phyloP scores from a whole-genome alignment of 1,140 invertebrate species.

The Sinella curviseta region DNA sequence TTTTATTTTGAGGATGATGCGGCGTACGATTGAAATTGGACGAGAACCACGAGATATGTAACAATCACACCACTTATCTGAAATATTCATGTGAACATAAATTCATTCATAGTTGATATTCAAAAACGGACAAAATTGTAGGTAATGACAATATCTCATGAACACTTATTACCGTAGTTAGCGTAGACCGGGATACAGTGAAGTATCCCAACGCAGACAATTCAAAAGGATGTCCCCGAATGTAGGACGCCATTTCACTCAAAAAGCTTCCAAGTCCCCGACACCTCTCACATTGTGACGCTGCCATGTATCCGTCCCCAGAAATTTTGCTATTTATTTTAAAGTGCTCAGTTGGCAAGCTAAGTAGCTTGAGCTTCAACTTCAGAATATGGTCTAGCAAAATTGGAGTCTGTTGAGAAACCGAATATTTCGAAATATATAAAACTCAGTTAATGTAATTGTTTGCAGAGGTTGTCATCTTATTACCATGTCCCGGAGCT shows the following conservation, averaged over 20 bases:
- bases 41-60: not conserved
- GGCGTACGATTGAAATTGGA: constrained; percentile 1
- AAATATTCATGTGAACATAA: not conserved
- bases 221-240: constrained; percentile 1
- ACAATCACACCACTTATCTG: not conserved
- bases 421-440: no score
- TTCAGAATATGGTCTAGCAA: not conserved
- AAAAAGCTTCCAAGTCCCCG: not conserved
- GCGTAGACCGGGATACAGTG: not conserved
- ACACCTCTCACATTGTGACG: not conserved
- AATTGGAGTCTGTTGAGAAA: not conserved
- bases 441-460: not conserved
- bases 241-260: not conserved
- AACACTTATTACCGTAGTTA: not conserved
- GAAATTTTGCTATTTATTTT: no score
- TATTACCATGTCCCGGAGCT: not conserved
- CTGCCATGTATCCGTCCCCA: not conserved
- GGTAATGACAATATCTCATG: no score
- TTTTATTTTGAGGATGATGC: not conserved
- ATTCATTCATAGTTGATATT: no score
- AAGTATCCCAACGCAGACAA: constrained; percentile 24
- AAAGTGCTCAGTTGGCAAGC: not conserved
- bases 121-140: no score
- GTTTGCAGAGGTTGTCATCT: not conserved
- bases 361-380: not conserved